A percentile compares a stretch with the other conserved stretches of the same genome.
These are phyloP conservation scores for Ibycter americanus DNA, from an alignment of 2,797 vertebrate genomes.

Conservation along the genomic window DNA sequence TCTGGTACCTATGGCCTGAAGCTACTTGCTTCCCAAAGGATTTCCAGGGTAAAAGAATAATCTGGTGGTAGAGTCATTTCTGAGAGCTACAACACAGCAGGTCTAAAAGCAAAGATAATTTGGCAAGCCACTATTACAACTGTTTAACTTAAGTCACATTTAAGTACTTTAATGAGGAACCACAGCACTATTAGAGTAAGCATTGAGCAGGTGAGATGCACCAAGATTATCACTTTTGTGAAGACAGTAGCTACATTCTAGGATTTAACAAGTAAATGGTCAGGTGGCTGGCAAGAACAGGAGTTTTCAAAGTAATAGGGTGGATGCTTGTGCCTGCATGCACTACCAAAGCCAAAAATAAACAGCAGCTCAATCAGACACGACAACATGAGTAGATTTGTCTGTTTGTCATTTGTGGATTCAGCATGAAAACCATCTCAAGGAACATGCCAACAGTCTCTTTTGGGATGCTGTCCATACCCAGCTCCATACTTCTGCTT, in stretches of 20 bases:
- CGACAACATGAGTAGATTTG: rapidly evolving
- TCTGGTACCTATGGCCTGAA: background rate
- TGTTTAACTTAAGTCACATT: background rate
- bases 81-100: background rate
- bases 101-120: background rate
- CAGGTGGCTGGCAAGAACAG: background rate
- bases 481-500: background rate
- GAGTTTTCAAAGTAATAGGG: background rate
- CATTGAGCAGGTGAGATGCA: background rate
- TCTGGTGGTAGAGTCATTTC: background rate
- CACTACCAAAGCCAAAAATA: background rate
- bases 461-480: background rate
- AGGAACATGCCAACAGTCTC: background rate
- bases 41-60: background rate
- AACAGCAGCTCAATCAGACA: background rate
- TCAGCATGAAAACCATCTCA: background rate
- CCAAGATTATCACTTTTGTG: background rate
- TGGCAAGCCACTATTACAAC: background rate
- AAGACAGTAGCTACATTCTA: background rate
- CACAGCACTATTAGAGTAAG: background rate
- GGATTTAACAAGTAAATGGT: background rate
- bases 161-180: background rate
- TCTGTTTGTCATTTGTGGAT: background rate
- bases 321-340: rapidly evolving
- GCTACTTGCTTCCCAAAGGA: background rate